phyloP scores from a whole-genome alignment of 2,113 vertebrate species.

The Macroglossus sobrinus region DNA sequence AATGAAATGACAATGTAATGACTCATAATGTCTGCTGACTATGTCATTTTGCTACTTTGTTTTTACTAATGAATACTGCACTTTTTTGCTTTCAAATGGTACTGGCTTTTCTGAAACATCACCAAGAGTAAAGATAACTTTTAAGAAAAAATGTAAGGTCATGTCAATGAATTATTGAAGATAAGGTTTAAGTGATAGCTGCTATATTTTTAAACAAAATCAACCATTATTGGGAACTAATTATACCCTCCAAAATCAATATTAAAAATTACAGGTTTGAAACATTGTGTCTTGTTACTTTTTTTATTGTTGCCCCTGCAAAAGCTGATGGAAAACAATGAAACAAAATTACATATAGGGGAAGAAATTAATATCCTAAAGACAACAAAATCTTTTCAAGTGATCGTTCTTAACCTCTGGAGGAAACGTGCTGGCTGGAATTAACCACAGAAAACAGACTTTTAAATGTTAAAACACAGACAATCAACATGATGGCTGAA shows the following conservation, averaged over 20 bases:
- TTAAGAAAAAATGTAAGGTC: background rate
- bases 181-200: background rate
- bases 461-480: background rate
- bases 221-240: background rate
- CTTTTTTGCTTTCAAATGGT: background rate
- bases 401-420: background rate
- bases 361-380: constrained; percentile 12
- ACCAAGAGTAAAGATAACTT: background rate
- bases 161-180: background rate
- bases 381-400: background rate
- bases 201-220: constrained; percentile 2
- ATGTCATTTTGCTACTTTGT: background rate
- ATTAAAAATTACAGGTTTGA: background rate
- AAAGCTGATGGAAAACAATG: background rate
- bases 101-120: background rate
- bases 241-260: background rate
- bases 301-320: background rate
- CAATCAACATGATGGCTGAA: background rate
- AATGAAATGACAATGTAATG: background rate
- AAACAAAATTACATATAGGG: background rate
- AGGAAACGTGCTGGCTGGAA: background rate
- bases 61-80: background rate
- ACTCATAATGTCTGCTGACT: background rate
- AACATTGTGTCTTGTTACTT: background rate
- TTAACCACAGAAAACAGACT: background rate